Conservation (phyloP, 1,140 invertebrate species). For the Aplysia californica region DNA sequence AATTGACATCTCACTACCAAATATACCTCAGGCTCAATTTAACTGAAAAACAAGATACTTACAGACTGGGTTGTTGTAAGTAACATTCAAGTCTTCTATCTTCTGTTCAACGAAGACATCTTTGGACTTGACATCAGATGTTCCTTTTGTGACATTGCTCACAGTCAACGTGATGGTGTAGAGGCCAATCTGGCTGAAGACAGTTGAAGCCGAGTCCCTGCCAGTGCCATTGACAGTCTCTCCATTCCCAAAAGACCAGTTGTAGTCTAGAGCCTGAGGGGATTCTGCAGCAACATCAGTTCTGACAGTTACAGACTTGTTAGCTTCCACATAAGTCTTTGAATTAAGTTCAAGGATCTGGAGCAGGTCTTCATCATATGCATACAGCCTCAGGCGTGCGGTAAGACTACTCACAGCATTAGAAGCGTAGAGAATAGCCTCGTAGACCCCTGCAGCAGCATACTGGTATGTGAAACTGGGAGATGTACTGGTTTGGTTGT, state of each 20-base stretch:
- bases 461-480: conserved; percentile 28
- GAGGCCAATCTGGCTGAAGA: conserved; percentile 20
- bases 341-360: conserved; percentile 9
- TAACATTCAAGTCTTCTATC: conserved; percentile 27
- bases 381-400: conserved; percentile 23
- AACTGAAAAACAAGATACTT: too few species aligned
- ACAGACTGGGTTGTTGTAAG: conserved; percentile 13
- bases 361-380: conserved; percentile 28
- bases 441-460: conserved; percentile 25
- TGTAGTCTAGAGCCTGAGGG: conserved; percentile 13
- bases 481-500: not conserved
- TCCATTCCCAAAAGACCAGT: conserved; percentile 37
- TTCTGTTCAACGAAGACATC: conserved; percentile 31
- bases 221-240: not conserved
- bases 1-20: too few species aligned
- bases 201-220: not conserved
- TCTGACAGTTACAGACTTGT: not conserved
- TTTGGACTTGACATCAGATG: not conserved
- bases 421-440: conserved; percentile 22
- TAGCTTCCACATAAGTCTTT: conserved; percentile 11
- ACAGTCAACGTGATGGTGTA: conserved; percentile 32
- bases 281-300: conserved; percentile 29
- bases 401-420: conserved; percentile 31
- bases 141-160: not conserved
- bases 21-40: too few species aligned